Evolutionary conservation across 1,140 invertebrate species (phyloP).

Genomic region (Drosophila watanabei): DNA sequence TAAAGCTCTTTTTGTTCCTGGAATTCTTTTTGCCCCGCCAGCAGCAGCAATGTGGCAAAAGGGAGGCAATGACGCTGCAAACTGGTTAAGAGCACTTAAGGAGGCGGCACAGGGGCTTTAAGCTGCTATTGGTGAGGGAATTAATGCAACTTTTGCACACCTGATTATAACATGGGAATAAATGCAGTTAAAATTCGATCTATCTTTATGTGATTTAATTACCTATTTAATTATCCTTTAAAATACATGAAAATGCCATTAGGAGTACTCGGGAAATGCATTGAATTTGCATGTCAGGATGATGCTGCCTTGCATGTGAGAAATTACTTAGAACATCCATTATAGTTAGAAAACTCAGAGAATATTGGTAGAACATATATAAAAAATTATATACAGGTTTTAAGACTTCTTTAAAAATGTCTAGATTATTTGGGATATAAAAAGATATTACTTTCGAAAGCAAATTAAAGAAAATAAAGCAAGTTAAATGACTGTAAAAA

Average conservation of each 20-base stretch:
- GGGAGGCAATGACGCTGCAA: slow-evolving; percentile 9
- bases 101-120: slow-evolving; percentile 21
- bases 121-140: slow-evolving; percentile 16
- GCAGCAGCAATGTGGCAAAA: slow-evolving; percentile 17
- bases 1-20: slow-evolving; percentile 56
- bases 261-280: slow-evolving; percentile 3
- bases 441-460: neutral
- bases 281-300: neutral
- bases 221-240: slow-evolving; percentile 21
- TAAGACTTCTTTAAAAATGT: neutral
- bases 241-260: slow-evolving; percentile 21
- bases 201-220: slow-evolving; percentile 24
- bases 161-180: slow-evolving; percentile 6
- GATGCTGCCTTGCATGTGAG: neutral
- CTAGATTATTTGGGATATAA: neutral
- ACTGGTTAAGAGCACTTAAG: slow-evolving; percentile 43
- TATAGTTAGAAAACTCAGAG: neutral
- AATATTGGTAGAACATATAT: neutral
- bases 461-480: neutral
- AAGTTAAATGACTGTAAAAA: neutral
- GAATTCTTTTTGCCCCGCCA: slow-evolving; percentile 35
- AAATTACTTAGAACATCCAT: neutral
- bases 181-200: slow-evolving; percentile 33
- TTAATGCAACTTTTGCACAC: slow-evolving; percentile 1
- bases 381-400: neutral